phyloP scores from a whole-genome alignment of 1,140 invertebrate species.

The Cydia splendana region DNA sequence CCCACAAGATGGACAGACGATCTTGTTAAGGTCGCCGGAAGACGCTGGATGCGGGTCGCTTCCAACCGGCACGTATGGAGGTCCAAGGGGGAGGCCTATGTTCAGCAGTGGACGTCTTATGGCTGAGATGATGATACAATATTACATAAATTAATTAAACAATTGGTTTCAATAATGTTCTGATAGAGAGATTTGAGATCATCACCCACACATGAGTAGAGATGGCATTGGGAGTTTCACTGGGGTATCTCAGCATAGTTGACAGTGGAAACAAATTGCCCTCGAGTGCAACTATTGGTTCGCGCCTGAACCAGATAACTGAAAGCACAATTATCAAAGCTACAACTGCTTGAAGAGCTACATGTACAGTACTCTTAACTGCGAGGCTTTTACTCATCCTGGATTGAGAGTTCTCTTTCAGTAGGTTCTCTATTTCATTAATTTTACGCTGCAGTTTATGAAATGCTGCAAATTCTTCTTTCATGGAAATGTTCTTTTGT shows the following conservation, averaged over 20 bases:
- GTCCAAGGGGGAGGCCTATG: no score
- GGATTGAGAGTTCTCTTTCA: constrained; percentile 64
- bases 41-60: no score
- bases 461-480: constrained; percentile 77
- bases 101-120: no score
- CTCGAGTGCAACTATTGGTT: constrained; percentile 69
- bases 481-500: constrained; percentile 72
- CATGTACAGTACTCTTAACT: constrained; percentile 64
- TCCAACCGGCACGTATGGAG: no score
- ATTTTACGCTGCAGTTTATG: constrained; percentile 74
- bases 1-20: no score
- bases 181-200: constrained; percentile 71
- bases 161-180: constrained; percentile 64
- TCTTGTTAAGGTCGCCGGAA: no score
- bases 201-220: constrained; percentile 75
- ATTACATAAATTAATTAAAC: no score
- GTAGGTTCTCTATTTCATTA: constrained; percentile 62
- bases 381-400: constrained; percentile 64
- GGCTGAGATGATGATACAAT: no score
- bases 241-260: constrained; percentile 68
- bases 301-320: constrained; percentile 67
- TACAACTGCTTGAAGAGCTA: constrained; percentile 62
- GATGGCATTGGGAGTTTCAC: constrained; percentile 68
- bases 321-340: constrained; percentile 62
- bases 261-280: constrained; percentile 68